These are phyloP conservation scores for Phthorimaea operculella DNA, from an alignment of 1,140 invertebrate genomes.

Conservation along the genomic window DNA sequence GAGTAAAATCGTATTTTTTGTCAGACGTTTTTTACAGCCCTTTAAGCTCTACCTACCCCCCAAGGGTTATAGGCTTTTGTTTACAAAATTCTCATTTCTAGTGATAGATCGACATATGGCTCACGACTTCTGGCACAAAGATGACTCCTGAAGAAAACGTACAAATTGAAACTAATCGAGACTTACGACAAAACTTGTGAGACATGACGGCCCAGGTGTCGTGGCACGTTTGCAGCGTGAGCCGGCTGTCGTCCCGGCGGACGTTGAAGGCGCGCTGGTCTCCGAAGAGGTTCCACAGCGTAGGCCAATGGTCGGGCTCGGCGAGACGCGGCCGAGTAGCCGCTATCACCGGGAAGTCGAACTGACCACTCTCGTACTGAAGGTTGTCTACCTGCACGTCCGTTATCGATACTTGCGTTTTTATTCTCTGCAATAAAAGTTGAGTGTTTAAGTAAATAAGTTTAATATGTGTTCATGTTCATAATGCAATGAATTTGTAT, in stretches of 20 bases:
- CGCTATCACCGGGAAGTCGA: slow-evolving; percentile 49
- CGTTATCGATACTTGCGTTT: slow-evolving; percentile 27
- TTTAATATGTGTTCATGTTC: too few species aligned
- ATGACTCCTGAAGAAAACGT: too few species aligned
- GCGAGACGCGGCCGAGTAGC: slow-evolving; percentile 22
- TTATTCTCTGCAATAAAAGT: slow-evolving; percentile 25
- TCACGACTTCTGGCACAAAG: too few species aligned
- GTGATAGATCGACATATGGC: too few species aligned
- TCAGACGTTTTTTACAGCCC: too few species aligned
- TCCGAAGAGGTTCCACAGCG: slow-evolving; percentile 37
- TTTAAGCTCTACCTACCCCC: too few species aligned
- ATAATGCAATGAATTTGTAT: too few species aligned
- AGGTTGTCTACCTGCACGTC: slow-evolving; percentile 48
- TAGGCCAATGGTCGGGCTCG: slow-evolving; percentile 26
- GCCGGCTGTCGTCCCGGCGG: slow-evolving; percentile 13
- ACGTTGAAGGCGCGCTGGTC: slow-evolving; percentile 16
- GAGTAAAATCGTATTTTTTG: too few species aligned
- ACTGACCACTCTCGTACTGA: slow-evolving; percentile 42
- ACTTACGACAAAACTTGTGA: slow-evolving; percentile 23
- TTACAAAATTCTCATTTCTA: too few species aligned
- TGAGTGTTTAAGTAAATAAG: background rate
- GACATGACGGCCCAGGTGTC: slow-evolving; percentile 31
- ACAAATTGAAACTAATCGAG: too few species aligned
- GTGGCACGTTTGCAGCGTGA: slow-evolving; percentile 18
- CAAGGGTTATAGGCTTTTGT: too few species aligned